A percentile compares a stretch with the other conserved stretches of the same genome.
Evolutionary conservation across 1,140 invertebrate genomes (phyloP).

Genomic region (Samia ricini): DNA sequence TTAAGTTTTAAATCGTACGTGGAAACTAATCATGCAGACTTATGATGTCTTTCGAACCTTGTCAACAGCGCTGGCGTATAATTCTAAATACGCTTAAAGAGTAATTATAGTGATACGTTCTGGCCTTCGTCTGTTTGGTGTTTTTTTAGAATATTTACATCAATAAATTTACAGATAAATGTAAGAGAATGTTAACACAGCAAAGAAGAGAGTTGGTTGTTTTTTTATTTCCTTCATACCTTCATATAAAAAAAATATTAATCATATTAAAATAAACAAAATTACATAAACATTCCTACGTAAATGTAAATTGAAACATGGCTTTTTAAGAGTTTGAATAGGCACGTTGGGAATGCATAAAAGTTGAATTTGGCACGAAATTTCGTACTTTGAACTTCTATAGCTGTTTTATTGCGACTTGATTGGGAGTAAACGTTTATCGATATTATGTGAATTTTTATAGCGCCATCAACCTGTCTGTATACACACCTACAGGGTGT

Average conservation of each 20-base stretch:
- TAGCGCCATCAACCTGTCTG: slow-evolving; percentile 42
- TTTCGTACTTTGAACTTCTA: slow-evolving; percentile 11
- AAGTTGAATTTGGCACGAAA: slow-evolving; percentile 13
- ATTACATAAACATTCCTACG: background rate
- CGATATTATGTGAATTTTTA: slow-evolving; percentile 57
- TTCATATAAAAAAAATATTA: background rate
- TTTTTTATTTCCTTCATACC: too few species aligned
- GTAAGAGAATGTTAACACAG: too few species aligned
- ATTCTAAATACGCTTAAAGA: too few species aligned
- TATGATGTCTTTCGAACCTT: too few species aligned
- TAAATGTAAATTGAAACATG: background rate
- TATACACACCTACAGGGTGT: slow-evolving; percentile 39
- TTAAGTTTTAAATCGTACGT: too few species aligned
- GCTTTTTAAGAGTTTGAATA: background rate
- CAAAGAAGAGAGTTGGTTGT: too few species aligned
- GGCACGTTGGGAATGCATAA: background rate
- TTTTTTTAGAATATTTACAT: too few species aligned
- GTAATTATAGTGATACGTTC: too few species aligned
- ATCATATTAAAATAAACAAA: background rate
- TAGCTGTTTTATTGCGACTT: slow-evolving; percentile 25
- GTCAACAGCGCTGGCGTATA: too few species aligned
- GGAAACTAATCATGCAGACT: too few species aligned
- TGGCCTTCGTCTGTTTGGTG: too few species aligned
- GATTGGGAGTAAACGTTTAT: slow-evolving; percentile 54
- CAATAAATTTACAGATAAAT: too few species aligned